phyloP scores from a whole-genome alignment of 2,113 vertebrate species.

The Chelonoidis abingdonii region DNA sequence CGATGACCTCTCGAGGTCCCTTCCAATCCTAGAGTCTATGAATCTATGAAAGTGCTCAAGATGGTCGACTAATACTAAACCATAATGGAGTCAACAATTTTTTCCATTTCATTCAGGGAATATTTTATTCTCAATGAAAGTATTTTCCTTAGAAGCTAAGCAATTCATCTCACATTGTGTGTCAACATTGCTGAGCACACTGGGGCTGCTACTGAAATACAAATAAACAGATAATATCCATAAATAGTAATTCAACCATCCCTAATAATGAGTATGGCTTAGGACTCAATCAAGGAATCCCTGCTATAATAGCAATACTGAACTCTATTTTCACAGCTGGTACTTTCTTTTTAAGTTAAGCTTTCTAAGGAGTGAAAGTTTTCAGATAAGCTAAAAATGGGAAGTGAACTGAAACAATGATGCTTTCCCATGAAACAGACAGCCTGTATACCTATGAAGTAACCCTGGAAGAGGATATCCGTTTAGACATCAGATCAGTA shows the following conservation, averaged over 20 bases:
- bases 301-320: neutral
- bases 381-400: neutral
- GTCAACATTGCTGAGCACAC: neutral
- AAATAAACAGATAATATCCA: neutral
- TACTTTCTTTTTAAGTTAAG: neutral
- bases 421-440: neutral
- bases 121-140: neutral
- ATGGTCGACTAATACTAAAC: neutral
- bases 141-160: neutral
- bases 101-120: neutral
- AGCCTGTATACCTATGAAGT: neutral
- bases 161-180: neutral
- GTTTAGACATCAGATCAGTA: neutral
- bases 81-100: neutral
- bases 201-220: neutral
- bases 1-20: no score
- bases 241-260: neutral
- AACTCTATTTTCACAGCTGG: neutral
- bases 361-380: rapidly evolving
- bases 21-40: no score
- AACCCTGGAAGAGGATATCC: neutral
- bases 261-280: neutral
- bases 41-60: neutral
- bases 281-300: neutral
- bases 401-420: neutral